phyloP scores from a whole-genome alignment of 2,797 vertebrate species.

The Tenualosa thibaudeaui region DNA sequence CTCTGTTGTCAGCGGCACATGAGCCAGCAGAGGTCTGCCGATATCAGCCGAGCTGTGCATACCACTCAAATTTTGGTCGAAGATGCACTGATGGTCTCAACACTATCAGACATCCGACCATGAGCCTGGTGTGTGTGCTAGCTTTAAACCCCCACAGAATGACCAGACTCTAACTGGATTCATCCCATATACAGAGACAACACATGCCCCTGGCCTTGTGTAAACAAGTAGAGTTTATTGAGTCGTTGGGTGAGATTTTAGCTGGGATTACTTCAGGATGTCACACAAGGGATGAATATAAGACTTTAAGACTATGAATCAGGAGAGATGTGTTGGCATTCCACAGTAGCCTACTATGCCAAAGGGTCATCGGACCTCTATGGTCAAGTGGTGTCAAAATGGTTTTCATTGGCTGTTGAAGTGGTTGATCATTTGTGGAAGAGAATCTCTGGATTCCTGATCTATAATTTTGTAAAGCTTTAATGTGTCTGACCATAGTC shows the following conservation, averaged over 20 bases:
- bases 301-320: neutral
- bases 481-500: neutral
- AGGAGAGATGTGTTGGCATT: too few species aligned
- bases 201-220: neutral
- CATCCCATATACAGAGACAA: neutral
- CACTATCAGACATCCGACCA: too few species aligned
- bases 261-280: neutral
- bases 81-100: too few species aligned
- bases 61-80: too few species aligned
- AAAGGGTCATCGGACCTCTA: neutral
- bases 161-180: neutral
- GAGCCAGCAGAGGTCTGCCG: too few species aligned
- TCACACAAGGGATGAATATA: neutral
- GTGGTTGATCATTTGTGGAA: neutral
- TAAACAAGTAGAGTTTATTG: slow-evolving; percentile 3
- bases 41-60: too few species aligned
- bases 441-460: neutral
- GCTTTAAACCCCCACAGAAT: neutral
- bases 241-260: neutral
- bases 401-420: neutral
- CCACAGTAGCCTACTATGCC: too few species aligned
- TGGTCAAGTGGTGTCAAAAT: too few species aligned
- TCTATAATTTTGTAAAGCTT: neutral
- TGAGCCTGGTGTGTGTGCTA: too few species aligned
- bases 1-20: too few species aligned